Percentiles rank a stretch among this genome's conserved stretches.
Evolutionary conservation across 2,113 vertebrate species (phyloP).

Genomic region (Myanophis thanlyinensis): DNA sequence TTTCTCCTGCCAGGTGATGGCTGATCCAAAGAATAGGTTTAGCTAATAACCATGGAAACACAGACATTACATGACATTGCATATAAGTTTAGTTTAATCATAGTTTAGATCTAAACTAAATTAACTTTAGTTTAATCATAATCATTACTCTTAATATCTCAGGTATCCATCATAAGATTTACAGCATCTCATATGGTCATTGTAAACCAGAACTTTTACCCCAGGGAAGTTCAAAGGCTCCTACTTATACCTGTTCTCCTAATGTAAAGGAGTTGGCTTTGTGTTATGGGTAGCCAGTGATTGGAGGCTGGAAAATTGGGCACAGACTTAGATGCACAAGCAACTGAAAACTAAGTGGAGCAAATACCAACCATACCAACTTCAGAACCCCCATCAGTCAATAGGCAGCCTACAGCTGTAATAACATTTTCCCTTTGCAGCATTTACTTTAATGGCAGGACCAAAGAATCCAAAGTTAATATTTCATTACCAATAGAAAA

Average conservation of each 20-base stretch:
- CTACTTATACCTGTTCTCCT: neutral
- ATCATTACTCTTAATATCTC: neutral
- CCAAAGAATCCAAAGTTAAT: neutral
- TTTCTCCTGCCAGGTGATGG: neutral
- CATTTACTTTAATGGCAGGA: neutral
- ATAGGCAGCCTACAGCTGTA: neutral
- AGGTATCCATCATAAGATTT: neutral
- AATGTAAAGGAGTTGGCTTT: neutral
- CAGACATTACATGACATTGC: neutral
- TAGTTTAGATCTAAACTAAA: neutral
- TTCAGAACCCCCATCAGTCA: neutral
- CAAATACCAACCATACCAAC: neutral
- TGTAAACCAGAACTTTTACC: neutral
- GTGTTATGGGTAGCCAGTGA: neutral
- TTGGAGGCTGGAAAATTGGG: neutral
- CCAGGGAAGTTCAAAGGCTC: neutral
- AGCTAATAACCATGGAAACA: neutral
- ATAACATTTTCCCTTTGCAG: neutral
- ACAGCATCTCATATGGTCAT: neutral
- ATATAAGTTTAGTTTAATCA: neutral
- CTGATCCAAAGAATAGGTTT: neutral
- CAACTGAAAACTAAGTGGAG: neutral
- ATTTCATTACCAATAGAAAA: neutral
- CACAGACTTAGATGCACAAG: neutral
- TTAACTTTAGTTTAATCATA: neutral